These are phyloP conservation scores for Falcunculus frontatus DNA, from an alignment of 2,113 vertebrate species.

Conservation along the genomic window DNA sequence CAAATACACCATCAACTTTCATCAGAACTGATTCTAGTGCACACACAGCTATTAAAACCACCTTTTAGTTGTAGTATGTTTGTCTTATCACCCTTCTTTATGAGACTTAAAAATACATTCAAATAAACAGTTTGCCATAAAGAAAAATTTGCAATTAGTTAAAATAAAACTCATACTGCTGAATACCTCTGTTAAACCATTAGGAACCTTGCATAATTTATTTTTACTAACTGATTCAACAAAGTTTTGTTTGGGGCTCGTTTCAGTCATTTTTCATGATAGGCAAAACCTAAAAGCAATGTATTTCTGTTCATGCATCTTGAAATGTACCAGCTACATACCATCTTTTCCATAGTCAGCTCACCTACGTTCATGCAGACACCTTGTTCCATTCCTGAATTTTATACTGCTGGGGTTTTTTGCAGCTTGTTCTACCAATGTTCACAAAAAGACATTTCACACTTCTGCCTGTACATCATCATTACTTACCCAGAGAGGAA, in stretches of 20 bases:
- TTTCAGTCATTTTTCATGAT: neutral
- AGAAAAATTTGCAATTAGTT: neutral
- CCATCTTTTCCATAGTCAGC: neutral
- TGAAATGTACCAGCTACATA: neutral
- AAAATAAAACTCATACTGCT: neutral
- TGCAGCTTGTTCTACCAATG: neutral
- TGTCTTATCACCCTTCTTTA: neutral
- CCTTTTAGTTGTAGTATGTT: neutral
- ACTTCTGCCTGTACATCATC: neutral
- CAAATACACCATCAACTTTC: neutral
- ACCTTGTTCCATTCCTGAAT: neutral
- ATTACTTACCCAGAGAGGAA: neutral
- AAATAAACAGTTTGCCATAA: neutral
- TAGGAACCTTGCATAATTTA: neutral
- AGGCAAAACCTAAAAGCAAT: neutral
- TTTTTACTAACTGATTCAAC: neutral
- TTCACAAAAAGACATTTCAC: neutral
- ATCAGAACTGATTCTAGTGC: neutral
- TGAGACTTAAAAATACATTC: neutral
- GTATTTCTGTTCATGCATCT: neutral
- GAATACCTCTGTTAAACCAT: neutral
- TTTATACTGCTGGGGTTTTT: neutral
- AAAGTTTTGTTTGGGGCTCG: neutral
- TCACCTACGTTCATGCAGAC: neutral
- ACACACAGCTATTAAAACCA: neutral